Base-by-base conservation (phyloP, 2,888 invertebrate species). In the Drosophila gaucha region DNA sequence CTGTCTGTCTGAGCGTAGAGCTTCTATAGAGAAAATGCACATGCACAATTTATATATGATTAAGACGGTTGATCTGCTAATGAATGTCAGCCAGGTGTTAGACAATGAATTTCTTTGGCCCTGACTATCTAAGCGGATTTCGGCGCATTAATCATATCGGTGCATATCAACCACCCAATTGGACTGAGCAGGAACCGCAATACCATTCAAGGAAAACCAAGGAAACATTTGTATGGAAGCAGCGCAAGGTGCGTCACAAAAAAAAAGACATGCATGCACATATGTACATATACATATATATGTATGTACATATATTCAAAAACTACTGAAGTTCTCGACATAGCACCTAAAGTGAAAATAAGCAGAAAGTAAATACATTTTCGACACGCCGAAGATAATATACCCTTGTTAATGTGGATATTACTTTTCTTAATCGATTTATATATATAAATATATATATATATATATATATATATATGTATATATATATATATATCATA, bases 81-180 rank as follows among this genome's bases (percentile, higher is more conserved):
- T 56, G 49, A 44, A 49, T 57, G 30, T 65, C 55, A 41, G 63
- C 58, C 73, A 55, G 63, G 51, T 66, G 59, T 62, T 68, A 51
- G 77, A 89, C 76, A 69, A 91, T 91, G 91, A 90, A 90, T 89
- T 89, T 91, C 66, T 86, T 91, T 69, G 90, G 89, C 50, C 89
- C 89, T 80, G 89, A 91, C 79, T 86, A 90, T 80, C 79, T 90
- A 59, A 83, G 82, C 76, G 89, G 90, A 54, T 90, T 91, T 80
- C 87, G 86, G 30, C 89, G 89, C 63, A 90, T 89, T 33, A 80
- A 90, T 70, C 80, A 77, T 16, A 58, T 75, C 38, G 79, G 78
- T 18, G 35, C 41, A 26, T 86, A 86, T 67, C 80, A 78, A 18
- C 58, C 84, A 46, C 74, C 88, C 3, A 22, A 75, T 31, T 90